Percentiles rank a stretch among this genome's conserved stretches.
Conservation (phyloP, 2,113 vertebrate genomes). For the Phaethon lepturus region DNA sequence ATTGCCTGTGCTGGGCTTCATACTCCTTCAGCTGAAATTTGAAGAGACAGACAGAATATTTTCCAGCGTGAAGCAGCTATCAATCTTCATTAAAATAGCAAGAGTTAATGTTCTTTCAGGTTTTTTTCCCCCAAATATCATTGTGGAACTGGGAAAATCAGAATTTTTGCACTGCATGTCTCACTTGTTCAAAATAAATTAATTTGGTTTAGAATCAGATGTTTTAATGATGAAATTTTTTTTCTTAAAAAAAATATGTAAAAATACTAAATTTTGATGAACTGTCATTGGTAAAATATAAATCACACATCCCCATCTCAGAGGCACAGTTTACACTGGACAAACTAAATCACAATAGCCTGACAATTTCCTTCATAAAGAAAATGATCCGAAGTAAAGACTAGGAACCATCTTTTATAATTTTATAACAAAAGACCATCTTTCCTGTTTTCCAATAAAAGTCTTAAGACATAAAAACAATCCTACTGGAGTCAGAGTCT, state of each 20-base stretch:
- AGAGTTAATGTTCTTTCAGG: not conserved
- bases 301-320: not conserved
- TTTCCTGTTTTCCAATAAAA: not conserved
- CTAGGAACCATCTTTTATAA: not conserved
- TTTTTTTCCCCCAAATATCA: fast-evolving
- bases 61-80: not conserved
- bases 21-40: conserved; percentile 97
- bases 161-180: not conserved
- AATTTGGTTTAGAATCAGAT: not conserved
- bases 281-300: not conserved
- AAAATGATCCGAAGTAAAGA: not conserved
- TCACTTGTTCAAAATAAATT: not conserved
- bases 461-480: not conserved
- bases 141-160: not conserved
- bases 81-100: not conserved
- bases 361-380: not conserved
- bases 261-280: not conserved
- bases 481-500: not conserved
- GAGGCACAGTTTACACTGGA: not conserved
- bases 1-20: conserved; percentile 92
- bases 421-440: not conserved
- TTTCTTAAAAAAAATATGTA: not conserved
- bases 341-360: not conserved
- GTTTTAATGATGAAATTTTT: not conserved
- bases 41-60: not conserved